These are phyloP conservation scores for Pionites leucogaster DNA, from an alignment of 2,113 vertebrate genomes.

Conservation along the genomic window DNA sequence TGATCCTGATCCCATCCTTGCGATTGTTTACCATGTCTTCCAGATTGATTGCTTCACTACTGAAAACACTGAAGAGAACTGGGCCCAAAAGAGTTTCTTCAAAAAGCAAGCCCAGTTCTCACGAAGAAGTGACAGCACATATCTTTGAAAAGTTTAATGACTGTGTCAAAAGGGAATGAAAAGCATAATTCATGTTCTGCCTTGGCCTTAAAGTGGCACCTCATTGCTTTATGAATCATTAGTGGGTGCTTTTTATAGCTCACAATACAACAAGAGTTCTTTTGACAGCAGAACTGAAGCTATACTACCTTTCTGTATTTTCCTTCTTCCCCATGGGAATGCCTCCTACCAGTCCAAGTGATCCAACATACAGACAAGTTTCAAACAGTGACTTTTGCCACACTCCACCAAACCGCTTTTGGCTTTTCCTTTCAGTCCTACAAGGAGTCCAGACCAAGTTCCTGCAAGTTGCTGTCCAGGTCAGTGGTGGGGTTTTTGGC, in stretches of 20 bases:
- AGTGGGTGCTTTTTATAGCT: background rate
- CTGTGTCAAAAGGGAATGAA: background rate
- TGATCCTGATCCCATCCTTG: background rate
- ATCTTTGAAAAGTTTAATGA: background rate
- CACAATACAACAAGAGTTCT: rapidly evolving
- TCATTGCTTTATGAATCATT: background rate
- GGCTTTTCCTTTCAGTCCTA: background rate
- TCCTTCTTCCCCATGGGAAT: background rate
- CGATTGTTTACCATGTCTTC: background rate
- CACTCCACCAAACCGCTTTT: background rate
- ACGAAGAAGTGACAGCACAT: background rate
- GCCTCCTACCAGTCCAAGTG: background rate
- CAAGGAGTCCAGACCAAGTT: rapidly evolving
- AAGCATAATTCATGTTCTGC: background rate
- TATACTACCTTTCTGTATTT: background rate
- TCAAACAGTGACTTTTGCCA: background rate
- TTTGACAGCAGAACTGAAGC: background rate
- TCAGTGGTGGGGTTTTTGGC: background rate
- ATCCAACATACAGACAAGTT: background rate
- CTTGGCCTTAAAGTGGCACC: background rate
- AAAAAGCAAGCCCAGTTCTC: background rate
- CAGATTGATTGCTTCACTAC: background rate
- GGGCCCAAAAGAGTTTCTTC: background rate
- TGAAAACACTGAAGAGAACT: background rate
- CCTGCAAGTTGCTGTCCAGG: background rate